Percentiles rank a stretch among this genome's conserved stretches.
Evolutionary conservation across 2,113 vertebrate species (phyloP).

Genomic region (Hydrolagus affinis): DNA sequence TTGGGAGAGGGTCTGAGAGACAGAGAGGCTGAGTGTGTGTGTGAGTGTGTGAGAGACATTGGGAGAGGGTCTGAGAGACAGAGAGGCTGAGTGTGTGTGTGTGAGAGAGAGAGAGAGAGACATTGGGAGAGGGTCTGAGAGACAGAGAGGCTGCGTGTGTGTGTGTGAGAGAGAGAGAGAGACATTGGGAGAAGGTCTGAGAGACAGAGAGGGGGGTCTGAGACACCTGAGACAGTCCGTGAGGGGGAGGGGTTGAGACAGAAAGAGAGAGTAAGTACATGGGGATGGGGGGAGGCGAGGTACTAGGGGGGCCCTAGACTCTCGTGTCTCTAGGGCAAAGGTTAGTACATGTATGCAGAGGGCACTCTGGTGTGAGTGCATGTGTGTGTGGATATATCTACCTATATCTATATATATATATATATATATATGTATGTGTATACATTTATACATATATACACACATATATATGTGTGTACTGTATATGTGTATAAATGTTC

Average conservation of each 20-base stretch:
- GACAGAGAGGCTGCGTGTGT: neutral
- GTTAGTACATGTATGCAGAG: too few relatives aligned
- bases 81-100: rapidly evolving
- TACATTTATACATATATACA: too few relatives aligned
- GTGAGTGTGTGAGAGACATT: neutral
- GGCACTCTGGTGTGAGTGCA: too few relatives aligned
- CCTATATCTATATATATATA: too few relatives aligned
- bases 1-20: constrained; percentile 32
- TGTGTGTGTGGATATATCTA: too few relatives aligned
- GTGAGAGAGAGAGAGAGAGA: neutral
- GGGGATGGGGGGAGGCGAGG: neutral
- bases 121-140: neutral
- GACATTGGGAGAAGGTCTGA: too few relatives aligned
- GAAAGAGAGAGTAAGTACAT: too few relatives aligned
- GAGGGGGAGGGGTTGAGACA: neutral
- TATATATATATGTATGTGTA: too few relatives aligned
- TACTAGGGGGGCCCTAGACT: neutral
- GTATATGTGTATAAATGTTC: too few relatives aligned
- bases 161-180: neutral
- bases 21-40: too few relatives aligned
- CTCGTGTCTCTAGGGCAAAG: too few relatives aligned
- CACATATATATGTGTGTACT: too few relatives aligned
- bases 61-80: neutral
- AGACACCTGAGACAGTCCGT: neutral
- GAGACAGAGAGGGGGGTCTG: neutral